These are phyloP conservation scores for Cephus cinctus DNA, from an alignment of 1,140 invertebrate genomes.

Conservation along the genomic window DNA sequence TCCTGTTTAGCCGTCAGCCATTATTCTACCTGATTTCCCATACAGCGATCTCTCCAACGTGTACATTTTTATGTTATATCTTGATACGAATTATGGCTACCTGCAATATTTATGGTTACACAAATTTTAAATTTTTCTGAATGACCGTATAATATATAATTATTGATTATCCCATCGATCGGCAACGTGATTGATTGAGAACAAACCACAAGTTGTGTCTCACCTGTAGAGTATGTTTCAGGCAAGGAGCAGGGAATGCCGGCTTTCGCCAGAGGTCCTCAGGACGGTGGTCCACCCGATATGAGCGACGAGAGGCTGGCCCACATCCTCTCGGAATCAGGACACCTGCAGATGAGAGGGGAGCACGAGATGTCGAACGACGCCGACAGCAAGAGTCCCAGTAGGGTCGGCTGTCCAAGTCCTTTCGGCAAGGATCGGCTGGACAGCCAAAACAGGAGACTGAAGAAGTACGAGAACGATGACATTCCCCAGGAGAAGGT, in stretches of 20 bases:
- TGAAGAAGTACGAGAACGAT: slow-evolving; percentile 87
- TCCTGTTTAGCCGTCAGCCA: too few species aligned
- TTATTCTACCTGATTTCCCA: too few species aligned
- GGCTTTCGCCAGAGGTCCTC: slow-evolving; percentile 69
- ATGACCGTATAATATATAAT: too few species aligned
- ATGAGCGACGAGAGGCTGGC: slow-evolving; percentile 90
- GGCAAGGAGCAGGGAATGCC: slow-evolving; percentile 79
- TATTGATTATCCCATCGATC: background rate
- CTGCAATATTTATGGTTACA: too few species aligned
- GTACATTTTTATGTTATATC: too few species aligned
- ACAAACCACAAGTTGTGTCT: slow-evolving; percentile 55
- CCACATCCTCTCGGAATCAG: slow-evolving; percentile 90
- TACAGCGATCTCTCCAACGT: too few species aligned
- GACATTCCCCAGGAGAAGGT: slow-evolving; percentile 97
- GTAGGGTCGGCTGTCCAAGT: slow-evolving; percentile 69
- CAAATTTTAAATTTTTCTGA: too few species aligned
- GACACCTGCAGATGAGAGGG: slow-evolving; percentile 64
- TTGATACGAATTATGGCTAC: too few species aligned
- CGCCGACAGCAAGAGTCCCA: slow-evolving; percentile 72
- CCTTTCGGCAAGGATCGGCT: slow-evolving; percentile 72
- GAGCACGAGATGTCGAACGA: slow-evolving; percentile 52
- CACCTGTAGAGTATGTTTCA: slow-evolving; percentile 62
- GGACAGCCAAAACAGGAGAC: slow-evolving; percentile 68
- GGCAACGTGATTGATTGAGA: slow-evolving; percentile 31
- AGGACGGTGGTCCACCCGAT: slow-evolving; percentile 68